Percentiles rank a stretch among this genome's conserved stretches.
These are phyloP conservation scores for Melanostigma gelatinosum DNA, from an alignment of 2,113 vertebrate species.

Conservation along the genomic window DNA sequence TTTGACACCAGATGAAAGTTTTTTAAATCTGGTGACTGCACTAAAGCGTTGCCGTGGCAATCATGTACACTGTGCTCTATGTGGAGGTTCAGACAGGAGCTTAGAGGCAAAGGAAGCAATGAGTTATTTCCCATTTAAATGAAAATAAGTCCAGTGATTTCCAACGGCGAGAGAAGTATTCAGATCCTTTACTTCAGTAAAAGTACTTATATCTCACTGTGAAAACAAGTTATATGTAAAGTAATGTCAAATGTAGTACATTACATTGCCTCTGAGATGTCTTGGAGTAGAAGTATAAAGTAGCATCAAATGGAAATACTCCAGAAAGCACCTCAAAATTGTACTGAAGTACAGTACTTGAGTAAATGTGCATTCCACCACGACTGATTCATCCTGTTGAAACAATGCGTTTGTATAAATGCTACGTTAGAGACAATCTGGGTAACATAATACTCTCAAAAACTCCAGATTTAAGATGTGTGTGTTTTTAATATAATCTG, in stretches of 20 bases:
- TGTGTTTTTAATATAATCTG: constrained; percentile 26
- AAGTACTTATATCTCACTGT: background rate
- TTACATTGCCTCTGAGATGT: background rate
- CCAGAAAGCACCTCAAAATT: background rate
- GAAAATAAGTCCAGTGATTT: constrained; percentile 3
- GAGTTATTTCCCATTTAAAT: constrained; percentile 11
- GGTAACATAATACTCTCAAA: background rate
- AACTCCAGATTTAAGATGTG: constrained; percentile 15
- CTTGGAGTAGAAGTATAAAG: background rate
- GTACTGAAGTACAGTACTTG: background rate
- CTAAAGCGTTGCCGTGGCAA: constrained; percentile 4
- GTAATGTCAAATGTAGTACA: background rate
- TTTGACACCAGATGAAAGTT: constrained; percentile 31
- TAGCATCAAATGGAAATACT: background rate
- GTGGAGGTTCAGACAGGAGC: constrained; percentile 12
- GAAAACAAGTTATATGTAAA: background rate
- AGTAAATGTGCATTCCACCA: too few species aligned
- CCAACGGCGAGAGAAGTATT: background rate
- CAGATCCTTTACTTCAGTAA: background rate
- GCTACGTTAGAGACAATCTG: constrained; percentile 6
- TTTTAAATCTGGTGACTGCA: constrained; percentile 5
- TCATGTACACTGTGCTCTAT: background rate
- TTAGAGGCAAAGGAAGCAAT: constrained; percentile 15
- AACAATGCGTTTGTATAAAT: constrained; percentile 3
- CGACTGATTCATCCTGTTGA: background rate